Conservation (phyloP, 2,888 invertebrate genomes). For the Stenodera caucasica region DNA sequence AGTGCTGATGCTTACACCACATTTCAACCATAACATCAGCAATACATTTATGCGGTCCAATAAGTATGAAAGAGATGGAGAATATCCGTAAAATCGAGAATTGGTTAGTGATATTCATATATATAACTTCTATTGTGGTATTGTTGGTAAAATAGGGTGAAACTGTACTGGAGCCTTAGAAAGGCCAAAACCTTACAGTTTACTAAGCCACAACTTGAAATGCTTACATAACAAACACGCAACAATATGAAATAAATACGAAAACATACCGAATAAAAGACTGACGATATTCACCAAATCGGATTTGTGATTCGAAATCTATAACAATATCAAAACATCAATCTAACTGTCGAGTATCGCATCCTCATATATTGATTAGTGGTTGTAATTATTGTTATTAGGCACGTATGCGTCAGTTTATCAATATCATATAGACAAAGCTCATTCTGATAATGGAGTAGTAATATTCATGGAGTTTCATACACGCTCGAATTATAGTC, state of each 20-base stretch:
- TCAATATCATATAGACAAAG: neutral
- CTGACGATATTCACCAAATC: neutral
- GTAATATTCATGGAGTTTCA: neutral
- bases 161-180: neutral
- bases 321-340: too few species aligned
- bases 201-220: neutral
- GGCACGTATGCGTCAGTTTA: neutral
- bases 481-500: too few species aligned
- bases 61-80: neutral
- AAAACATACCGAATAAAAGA: neutral
- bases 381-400: neutral
- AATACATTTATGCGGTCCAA: neutral
- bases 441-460: neutral
- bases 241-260: neutral
- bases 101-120: neutral
- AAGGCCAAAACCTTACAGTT: neutral
- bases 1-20: constrained; percentile 41
- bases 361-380: neutral
- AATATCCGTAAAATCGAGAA: neutral
- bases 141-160: neutral
- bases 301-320: neutral
- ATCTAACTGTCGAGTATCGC: neutral
- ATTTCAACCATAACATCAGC: constrained; percentile 27
- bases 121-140: neutral
- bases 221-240: neutral